phyloP scores from a whole-genome alignment of 1,140 invertebrate species.

The Trypoxylus dichotomus region DNA sequence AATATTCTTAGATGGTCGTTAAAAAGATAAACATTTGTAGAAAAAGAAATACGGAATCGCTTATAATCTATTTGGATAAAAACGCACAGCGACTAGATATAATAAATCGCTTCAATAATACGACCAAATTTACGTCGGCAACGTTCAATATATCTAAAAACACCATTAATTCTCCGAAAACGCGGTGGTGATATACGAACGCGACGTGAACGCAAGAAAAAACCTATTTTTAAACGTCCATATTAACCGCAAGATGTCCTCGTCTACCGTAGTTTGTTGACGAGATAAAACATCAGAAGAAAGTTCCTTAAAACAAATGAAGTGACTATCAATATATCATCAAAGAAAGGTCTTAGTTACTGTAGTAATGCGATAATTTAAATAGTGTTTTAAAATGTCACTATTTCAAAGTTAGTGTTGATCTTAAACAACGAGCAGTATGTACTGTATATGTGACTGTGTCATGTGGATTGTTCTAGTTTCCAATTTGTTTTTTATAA shows the following conservation, averaged over 20 bases:
- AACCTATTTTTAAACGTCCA: not conserved
- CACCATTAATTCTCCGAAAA: not conserved
- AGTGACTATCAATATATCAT: too few species aligned
- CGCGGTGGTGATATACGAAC: not conserved
- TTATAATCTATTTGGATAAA: not conserved
- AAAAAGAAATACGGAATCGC: not conserved
- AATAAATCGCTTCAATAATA: slow-evolving; percentile 1
- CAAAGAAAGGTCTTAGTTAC: too few species aligned
- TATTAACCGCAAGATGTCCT: not conserved
- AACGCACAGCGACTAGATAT: not conserved
- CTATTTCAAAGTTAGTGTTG: too few species aligned
- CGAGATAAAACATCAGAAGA: too few species aligned
- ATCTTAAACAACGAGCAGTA: too few species aligned
- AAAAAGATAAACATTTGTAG: not conserved
- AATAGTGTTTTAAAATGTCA: too few species aligned
- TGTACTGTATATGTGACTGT: too few species aligned
- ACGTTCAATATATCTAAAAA: slow-evolving; percentile 4
- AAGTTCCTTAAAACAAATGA: too few species aligned
- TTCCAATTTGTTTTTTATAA: too few species aligned
- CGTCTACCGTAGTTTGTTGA: too few species aligned
- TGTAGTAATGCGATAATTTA: too few species aligned
- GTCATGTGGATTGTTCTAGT: too few species aligned
- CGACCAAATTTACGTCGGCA: not conserved
- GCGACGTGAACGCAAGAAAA: not conserved
- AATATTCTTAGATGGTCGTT: not conserved